Percentiles rank a stretch among this genome's conserved stretches.
Conservation (phyloP, 2,113 vertebrate genomes). For the Oxygymnocypris stewartii region DNA sequence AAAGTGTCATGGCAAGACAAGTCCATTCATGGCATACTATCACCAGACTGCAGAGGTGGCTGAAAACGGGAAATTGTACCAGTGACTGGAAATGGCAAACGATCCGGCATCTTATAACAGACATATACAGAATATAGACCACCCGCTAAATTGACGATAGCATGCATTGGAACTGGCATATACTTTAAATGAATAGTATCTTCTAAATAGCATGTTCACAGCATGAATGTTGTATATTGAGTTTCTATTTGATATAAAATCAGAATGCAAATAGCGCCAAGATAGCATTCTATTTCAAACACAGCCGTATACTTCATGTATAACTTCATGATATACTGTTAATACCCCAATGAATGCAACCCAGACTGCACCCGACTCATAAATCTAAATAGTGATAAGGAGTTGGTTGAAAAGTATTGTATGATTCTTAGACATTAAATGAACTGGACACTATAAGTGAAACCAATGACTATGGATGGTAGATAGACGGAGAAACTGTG, state of each 20-base stretch:
- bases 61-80: not conserved
- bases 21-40: not conserved
- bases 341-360: too few relatives aligned
- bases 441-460: not conserved
- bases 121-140: not conserved
- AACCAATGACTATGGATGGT: not conserved
- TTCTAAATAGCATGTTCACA: not conserved
- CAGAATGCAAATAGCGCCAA: not conserved
- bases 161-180: not conserved
- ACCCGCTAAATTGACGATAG: not conserved
- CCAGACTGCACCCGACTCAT: not conserved
- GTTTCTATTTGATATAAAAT: not conserved
- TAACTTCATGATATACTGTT: too few relatives aligned
- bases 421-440: not conserved
- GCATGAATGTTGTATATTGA: not conserved
- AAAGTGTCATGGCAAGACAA: not conserved
- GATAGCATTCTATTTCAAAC: not conserved
- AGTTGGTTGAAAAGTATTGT: not conserved
- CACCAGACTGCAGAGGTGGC: not conserved
- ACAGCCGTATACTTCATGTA: not conserved
- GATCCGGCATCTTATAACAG: not conserved
- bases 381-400: not conserved
- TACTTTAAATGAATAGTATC: not conserved
- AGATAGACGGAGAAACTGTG: not conserved
- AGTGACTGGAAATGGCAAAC: slow-evolving; percentile 1